These are phyloP conservation scores for Muschampia plurimacula DNA, from an alignment of 2,888 invertebrate species.

Conservation along the genomic window DNA sequence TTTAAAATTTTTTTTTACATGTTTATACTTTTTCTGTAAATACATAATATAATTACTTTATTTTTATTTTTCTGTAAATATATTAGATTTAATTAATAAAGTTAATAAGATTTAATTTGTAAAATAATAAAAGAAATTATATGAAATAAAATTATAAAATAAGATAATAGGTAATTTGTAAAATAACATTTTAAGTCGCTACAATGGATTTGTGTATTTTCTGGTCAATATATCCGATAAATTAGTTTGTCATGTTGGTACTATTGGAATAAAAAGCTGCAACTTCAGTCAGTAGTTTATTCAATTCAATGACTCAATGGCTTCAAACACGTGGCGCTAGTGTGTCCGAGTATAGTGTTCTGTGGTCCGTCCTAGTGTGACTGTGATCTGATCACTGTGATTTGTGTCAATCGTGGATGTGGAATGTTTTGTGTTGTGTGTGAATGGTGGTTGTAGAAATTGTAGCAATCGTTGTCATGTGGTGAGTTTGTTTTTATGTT, in stretches of 20 bases:
- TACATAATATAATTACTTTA: too few species aligned
- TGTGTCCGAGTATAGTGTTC: constrained; percentile 53
- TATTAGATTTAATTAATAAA: too few species aligned
- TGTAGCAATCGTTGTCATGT: constrained; percentile 72
- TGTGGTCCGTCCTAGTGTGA: constrained; percentile 47
- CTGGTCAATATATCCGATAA: constrained; percentile 17
- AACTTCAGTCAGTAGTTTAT: constrained; percentile 39
- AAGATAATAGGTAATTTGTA: too few species aligned
- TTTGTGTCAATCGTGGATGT: constrained; percentile 54
- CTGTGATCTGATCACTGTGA: constrained; percentile 8
- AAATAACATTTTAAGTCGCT: too few species aligned
- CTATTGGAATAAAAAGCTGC: not conserved
- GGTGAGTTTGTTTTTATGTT: constrained; percentile 67
- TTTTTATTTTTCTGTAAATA: too few species aligned
- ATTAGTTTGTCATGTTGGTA: constrained; percentile 6
- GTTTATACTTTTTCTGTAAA: too few species aligned
- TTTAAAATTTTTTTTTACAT: too few species aligned
- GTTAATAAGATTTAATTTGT: too few species aligned
- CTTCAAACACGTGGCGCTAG: constrained; percentile 71
- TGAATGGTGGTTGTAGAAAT: constrained; percentile 70
- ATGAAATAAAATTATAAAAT: too few species aligned
- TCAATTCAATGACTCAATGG: constrained; percentile 15
- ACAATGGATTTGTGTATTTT: not conserved
- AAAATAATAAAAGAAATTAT: too few species aligned
- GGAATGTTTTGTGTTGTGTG: constrained; percentile 81